Evolutionary conservation across 2,113 vertebrate genomes (phyloP), one percentile per base, ranked within the genome.

Genomic region (Eubucco bourcierii): DNA sequence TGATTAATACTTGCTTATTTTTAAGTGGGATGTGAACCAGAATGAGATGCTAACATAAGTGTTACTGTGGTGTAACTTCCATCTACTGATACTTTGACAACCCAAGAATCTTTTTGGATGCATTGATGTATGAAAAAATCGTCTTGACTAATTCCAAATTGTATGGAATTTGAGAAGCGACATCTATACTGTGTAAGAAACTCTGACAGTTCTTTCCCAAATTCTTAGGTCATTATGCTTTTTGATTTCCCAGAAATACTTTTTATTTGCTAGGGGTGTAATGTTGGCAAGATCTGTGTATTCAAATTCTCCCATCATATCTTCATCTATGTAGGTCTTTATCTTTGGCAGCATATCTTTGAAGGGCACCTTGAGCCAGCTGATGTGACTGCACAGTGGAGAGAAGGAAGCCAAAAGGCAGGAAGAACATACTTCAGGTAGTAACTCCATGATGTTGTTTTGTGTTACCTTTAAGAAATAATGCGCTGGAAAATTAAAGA

Each of bases 271-370:
- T 68, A n/a, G 29, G 29, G 53, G 4, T 7, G 2, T 24, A 50
- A 6, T 61, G 6, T 29, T 31, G 23, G 21, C 16, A 84, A 68
- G 34, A 84, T 65, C 7, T 3, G 1, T 61, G 11, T 27, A 16
- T 87, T 95, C 21, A 83, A 33, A 33, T 86, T 94, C 12, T 83
- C 50, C 50, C 24, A 44, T 77, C 12, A 1, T 87, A 7, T 91
- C 41, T 95, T 81, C 53, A 67, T 94, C 94, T 95, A 33, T 80
- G 34, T 95, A 98, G 99, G 99, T 56, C 98, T 99, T 88, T 99
- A 99, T 93, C 98, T 99, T 76, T 99, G 99, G 99, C 98, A 99
- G 28, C 99, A 99, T 95, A 98, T 99, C 97, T 98, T 99, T 88
- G 99, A 98, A 93, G 99, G 98, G 27, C 96, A 95, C 3, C 98